Evolutionary conservation across 2,797 vertebrate species (phyloP), one percentile per base, ranked within the genome.

Genomic region (Eulemur mongoz): DNA sequence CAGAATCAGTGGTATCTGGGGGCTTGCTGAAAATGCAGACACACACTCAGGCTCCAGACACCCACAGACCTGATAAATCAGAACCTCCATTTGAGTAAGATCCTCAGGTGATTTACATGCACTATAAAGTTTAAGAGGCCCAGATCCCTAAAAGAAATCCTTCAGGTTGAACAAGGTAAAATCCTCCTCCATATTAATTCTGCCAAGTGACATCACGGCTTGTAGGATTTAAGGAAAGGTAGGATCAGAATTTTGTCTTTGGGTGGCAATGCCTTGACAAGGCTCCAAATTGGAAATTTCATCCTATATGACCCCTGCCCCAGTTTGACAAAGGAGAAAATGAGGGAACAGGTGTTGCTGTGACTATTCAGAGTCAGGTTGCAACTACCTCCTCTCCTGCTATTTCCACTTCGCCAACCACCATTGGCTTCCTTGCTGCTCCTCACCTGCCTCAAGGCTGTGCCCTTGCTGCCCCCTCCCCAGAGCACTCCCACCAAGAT

Each of bases 161-260:
- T 86, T 96, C 40, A 76, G 40, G 69, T 81, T 70, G 59, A 89
- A 93, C 38, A 69, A 35, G 88, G 75, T 52, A 82, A 95, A 83
- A 73, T 65, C 20, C 40, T 88, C 38, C 32, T 89, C 65, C 84
- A 4, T 50, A 73, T 65, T 86, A 82, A 57, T 86, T 87, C 30
- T 88, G 23, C 30, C 45, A 85, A 38, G 9, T 65, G 73, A 57
- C 18, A 93, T 13, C 38, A 84, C 22, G 18, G 38, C 52, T 92
- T 70, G 27, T 40, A 59, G n/a, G 27, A 92, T 59, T 72, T 65
- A 91, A 84, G 52, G 32, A 88, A 89, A 91, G 20, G 23, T 9
- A 84, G 72, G 65, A 91, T 85, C 54, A 76, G 40, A 87, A 96
- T 94, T 94, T 54, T 90, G 65, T 87, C 27, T 90, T 82, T 87